Evolutionary conservation across 2,888 invertebrate genomes (phyloP).

Genomic region (Gnatocerus cornutus): DNA sequence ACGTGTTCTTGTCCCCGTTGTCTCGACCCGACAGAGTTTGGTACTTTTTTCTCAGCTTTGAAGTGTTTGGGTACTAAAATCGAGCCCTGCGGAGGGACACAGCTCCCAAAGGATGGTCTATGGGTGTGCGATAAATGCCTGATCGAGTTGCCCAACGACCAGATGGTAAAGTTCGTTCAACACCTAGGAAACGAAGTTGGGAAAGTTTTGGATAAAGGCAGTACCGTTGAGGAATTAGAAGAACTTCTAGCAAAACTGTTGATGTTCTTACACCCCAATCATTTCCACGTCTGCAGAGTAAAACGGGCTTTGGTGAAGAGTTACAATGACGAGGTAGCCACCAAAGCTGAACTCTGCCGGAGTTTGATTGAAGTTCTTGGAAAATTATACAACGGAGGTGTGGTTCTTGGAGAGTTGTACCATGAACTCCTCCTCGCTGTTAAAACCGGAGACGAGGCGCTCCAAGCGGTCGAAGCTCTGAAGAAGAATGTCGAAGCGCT

Average conservation of each 20-base stretch:
- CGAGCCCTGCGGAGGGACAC: slow-evolving; percentile 77
- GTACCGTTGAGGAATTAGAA: slow-evolving; percentile 75
- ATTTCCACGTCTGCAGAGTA: slow-evolving; percentile 79
- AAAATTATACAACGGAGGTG: slow-evolving; percentile 77
- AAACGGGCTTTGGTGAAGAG: slow-evolving; percentile 82
- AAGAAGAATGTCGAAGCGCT: not conserved
- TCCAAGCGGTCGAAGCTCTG: not conserved
- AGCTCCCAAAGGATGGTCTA: slow-evolving; percentile 75
- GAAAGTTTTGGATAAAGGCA: slow-evolving; percentile 73
- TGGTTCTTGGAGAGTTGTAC: slow-evolving; percentile 47
- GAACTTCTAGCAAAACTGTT: slow-evolving; percentile 78
- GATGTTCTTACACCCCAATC: slow-evolving; percentile 78
- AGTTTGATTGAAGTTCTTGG: slow-evolving; percentile 76
- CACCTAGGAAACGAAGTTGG: slow-evolving; percentile 84
- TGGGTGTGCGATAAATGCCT: slow-evolving; percentile 82
- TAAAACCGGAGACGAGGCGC: not conserved
- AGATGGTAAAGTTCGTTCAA: slow-evolving; percentile 77
- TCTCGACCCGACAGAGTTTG: slow-evolving; percentile 80
- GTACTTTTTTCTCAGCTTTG: slow-evolving; percentile 76
- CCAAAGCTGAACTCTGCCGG: slow-evolving; percentile 78
- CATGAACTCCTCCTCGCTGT: slow-evolving; percentile 46
- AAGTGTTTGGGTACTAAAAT: slow-evolving; percentile 77
- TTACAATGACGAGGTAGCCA: slow-evolving; percentile 76
- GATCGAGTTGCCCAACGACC: slow-evolving; percentile 76
- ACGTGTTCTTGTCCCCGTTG: slow-evolving; percentile 81